Conservation (phyloP, 2,113 vertebrate genomes). For the Stegastes partitus region DNA sequence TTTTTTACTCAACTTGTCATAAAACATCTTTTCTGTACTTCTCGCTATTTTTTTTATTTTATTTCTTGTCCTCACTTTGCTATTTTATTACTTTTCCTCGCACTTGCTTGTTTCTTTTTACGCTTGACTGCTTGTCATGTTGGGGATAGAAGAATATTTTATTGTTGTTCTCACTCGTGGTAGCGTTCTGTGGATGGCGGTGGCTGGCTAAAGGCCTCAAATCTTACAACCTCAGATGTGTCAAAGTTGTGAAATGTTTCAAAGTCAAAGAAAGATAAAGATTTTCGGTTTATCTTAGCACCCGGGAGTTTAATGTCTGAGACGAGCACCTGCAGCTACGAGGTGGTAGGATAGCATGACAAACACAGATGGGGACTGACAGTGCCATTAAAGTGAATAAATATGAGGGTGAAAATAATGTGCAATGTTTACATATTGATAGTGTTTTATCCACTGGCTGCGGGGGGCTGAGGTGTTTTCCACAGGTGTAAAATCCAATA, state of each 20-base stretch:
- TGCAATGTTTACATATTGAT: constrained; percentile 35
- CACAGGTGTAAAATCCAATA: constrained; percentile 18
- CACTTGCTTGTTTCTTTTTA: constrained; percentile 13
- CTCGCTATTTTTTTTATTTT: not conserved
- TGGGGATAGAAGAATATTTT: constrained; percentile 8
- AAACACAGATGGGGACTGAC: constrained; percentile 19
- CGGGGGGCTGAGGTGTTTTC: not conserved
- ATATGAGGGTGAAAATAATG: constrained; percentile 11
- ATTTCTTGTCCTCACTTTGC: constrained; percentile 6
- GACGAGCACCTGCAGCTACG: constrained; percentile 3
- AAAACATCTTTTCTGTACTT: constrained; percentile 2
- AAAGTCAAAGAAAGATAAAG: not conserved
- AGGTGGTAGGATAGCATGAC: not conserved
- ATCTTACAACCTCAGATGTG: constrained; percentile 2
- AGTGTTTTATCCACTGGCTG: constrained; percentile 23
- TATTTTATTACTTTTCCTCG: constrained; percentile 2
- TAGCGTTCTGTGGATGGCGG: constrained; percentile 16
- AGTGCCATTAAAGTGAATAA: constrained; percentile 9
- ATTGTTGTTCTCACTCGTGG: constrained; percentile 12
- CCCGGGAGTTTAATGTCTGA: not conserved
- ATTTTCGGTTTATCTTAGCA: not conserved
- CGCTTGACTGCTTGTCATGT: constrained; percentile 23
- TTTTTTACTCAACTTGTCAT: constrained; percentile 10
- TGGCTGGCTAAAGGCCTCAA: constrained; percentile 13
- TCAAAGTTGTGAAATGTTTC: constrained; percentile 16